phyloP scores from a whole-genome alignment of 2,888 invertebrate genomes.

The Eristalis tenax region DNA sequence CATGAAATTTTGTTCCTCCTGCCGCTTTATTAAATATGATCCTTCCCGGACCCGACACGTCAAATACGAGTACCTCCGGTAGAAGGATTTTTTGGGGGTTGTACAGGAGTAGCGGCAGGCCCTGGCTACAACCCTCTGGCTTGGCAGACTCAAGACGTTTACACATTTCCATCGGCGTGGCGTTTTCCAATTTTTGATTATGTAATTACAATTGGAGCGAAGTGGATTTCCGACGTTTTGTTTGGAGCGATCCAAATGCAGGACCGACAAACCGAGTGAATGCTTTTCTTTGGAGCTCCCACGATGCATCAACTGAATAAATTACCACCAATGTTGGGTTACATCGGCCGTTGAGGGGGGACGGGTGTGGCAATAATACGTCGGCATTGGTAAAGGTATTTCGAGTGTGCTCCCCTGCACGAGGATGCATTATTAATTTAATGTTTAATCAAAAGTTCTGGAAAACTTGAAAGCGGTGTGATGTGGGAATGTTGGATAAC shows the following conservation, averaged over 20 bases:
- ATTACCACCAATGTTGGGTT: not conserved
- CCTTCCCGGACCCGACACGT: conserved; percentile 17
- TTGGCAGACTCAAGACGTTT: conserved; percentile 29
- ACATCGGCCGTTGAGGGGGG: not conserved
- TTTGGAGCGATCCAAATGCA: not conserved
- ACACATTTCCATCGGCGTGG: conserved; percentile 7
- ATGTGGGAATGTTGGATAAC: conserved; percentile 6
- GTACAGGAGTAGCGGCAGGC: not conserved
- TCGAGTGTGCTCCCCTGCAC: conserved; percentile 7
- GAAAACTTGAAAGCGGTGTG: conserved; percentile 9
- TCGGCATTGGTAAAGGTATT: conserved; percentile 12
- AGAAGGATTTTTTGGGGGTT: not conserved
- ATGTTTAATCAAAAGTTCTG: conserved; percentile 44
- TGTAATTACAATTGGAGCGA: conserved; percentile 45
- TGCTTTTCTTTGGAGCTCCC: conserved; percentile 10
- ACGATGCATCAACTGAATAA: not conserved
- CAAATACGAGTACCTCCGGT: not conserved
- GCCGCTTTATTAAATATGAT: conserved; percentile 30
- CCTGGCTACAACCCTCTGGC: not conserved
- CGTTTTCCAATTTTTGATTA: conserved; percentile 43
- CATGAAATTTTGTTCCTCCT: conserved; percentile 35
- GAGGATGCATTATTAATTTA: conserved; percentile 41
- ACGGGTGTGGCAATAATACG: not conserved
- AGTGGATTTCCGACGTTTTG: conserved; percentile 26
- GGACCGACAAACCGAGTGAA: not conserved